Conservation (phyloP, 2,797 vertebrate genomes). For the Hylomyscus alleni region DNA sequence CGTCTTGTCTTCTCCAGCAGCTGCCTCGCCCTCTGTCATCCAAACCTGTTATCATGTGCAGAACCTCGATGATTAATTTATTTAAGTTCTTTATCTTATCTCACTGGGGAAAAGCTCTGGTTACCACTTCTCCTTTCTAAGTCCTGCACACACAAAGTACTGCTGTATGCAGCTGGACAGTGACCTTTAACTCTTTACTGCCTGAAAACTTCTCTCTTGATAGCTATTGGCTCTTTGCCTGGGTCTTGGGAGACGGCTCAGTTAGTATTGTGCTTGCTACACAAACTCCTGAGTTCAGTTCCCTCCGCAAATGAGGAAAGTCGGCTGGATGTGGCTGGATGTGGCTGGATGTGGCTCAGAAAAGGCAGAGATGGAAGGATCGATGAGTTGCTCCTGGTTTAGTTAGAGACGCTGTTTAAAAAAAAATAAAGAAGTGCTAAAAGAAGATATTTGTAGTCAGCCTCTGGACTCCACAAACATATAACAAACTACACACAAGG, state of each 20-base stretch:
- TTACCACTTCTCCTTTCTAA: conserved; percentile 61
- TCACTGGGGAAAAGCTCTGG: conserved; percentile 40
- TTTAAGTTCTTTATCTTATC: conserved; percentile 74
- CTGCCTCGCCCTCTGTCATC: conserved; percentile 34
- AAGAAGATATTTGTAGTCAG: background rate
- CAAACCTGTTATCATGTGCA: conserved; percentile 65
- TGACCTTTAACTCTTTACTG: conserved; percentile 6
- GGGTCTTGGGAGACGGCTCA: background rate
- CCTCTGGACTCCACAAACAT: background rate
- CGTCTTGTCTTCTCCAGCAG: conserved; percentile 33
- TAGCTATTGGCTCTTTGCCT: background rate
- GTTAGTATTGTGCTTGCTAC: background rate
- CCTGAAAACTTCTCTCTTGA: background rate
- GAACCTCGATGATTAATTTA: conserved; percentile 70
- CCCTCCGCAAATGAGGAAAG: background rate
- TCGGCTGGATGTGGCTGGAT: too few species aligned
- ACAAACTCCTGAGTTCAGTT: background rate
- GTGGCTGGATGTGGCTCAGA: background rate
- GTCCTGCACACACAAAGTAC: background rate
- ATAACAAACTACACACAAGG: background rate
- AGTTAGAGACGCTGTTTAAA: background rate
- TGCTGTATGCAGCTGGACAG: background rate
- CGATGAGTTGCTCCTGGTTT: background rate
- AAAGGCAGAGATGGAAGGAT: background rate
- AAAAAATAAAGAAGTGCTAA: background rate